Conservation (phyloP, 2,888 invertebrate genomes). For the Periphyllus acericola region DNA sequence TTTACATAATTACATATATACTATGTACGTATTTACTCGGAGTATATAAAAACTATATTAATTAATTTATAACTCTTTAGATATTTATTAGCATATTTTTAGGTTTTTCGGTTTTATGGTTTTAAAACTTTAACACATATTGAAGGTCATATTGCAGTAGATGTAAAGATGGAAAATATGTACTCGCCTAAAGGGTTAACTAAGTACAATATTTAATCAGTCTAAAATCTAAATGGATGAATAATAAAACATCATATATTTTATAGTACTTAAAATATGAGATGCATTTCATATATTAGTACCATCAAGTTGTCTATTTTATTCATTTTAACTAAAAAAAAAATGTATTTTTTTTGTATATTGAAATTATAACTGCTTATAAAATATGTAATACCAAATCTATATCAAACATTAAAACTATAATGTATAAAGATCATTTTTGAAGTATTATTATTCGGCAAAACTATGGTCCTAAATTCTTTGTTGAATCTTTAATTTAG, state of each 20-base stretch:
- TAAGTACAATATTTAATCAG: background rate
- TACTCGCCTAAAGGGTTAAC: background rate
- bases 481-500: too few species aligned
- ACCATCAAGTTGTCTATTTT: too few species aligned
- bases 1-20: background rate
- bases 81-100: background rate
- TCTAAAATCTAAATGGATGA: background rate
- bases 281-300: too few species aligned
- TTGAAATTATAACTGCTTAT: too few species aligned
- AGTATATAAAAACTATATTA: background rate
- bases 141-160: conserved; percentile 9
- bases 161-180: background rate
- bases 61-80: background rate
- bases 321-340: too few species aligned
- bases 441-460: too few species aligned
- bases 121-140: background rate
- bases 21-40: background rate
- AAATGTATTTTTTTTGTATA: too few species aligned
- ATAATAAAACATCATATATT: background rate
- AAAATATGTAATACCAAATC: too few species aligned
- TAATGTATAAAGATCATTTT: too few species aligned
- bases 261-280: too few species aligned
- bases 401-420: too few species aligned
- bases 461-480: too few species aligned
- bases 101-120: background rate